Conservation (phyloP, 2,113 vertebrate species). For the Laticauda laticaudata region DNA sequence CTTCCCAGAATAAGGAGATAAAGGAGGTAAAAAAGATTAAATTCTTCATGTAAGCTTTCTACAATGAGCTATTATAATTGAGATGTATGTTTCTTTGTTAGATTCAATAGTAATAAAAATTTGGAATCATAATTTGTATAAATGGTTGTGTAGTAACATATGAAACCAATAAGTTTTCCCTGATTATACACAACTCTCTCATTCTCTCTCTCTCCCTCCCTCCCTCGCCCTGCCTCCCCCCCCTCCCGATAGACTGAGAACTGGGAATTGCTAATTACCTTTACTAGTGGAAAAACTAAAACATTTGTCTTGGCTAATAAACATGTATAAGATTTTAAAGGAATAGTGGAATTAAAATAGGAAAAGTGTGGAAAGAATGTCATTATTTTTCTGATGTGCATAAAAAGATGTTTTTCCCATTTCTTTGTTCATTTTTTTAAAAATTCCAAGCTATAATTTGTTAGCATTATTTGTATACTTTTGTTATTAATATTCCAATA, state of each 20-base stretch:
- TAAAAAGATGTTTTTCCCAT: not conserved
- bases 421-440: not conserved
- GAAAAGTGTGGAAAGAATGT: not conserved
- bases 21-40: not conserved
- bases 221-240: no score
- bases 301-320: not conserved
- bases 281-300: not conserved
- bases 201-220: no score
- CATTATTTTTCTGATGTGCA: not conserved
- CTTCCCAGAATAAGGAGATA: not conserved
- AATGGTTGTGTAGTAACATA: not conserved
- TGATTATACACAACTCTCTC: not conserved
- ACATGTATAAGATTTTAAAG: not conserved
- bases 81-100: not conserved
- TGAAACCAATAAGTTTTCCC: not conserved
- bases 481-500: not conserved
- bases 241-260: not conserved
- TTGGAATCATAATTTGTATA: not conserved
- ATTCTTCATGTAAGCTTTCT: not conserved
- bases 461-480: not conserved
- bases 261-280: no score
- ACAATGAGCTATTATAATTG: not conserved
- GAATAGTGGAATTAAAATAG: not conserved
- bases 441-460: not conserved
- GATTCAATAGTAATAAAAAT: not conserved